Conservation (phyloP, 2,888 invertebrate species). For the Megaustenia siamemsis region DNA sequence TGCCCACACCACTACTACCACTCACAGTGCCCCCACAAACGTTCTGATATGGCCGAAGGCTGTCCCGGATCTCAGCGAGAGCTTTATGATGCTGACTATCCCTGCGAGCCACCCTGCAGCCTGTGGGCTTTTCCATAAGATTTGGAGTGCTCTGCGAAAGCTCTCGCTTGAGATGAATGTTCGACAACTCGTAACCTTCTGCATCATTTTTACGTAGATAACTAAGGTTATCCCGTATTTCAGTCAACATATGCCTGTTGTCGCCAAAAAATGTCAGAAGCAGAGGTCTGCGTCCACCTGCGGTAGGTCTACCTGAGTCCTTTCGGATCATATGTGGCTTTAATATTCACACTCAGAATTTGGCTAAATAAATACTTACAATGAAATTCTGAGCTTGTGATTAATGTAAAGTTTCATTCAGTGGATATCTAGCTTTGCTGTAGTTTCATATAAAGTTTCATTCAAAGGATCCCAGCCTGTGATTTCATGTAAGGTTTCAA, state of each 20-base stretch:
- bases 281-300: constrained; percentile 63
- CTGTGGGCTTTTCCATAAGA: constrained; percentile 59
- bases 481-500: too few relatives aligned
- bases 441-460: too few relatives aligned
- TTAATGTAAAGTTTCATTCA: too few relatives aligned
- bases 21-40: constrained; percentile 11
- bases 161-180: constrained; percentile 56
- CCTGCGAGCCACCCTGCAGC: constrained; percentile 56
- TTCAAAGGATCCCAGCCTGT: too few relatives aligned
- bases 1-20: constrained; percentile 9
- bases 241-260: constrained; percentile 74
- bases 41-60: constrained; percentile 86
- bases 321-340: constrained; percentile 61
- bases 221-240: constrained; percentile 72
- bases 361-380: constrained; percentile 2
- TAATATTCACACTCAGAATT: constrained; percentile 29
- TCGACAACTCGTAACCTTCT: constrained; percentile 48
- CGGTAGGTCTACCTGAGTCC: constrained; percentile 53
- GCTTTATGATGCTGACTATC: constrained; percentile 90
- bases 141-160: constrained; percentile 65
- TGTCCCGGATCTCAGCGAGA: constrained; percentile 91
- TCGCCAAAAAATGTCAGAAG: constrained; percentile 69
- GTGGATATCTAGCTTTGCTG: too few relatives aligned
- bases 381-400: too few relatives aligned
- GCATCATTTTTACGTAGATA: constrained; percentile 65